These are phyloP conservation scores for Cranoglanis bouderius DNA, from an alignment of 2,113 vertebrate species.

Conservation along the genomic window DNA sequence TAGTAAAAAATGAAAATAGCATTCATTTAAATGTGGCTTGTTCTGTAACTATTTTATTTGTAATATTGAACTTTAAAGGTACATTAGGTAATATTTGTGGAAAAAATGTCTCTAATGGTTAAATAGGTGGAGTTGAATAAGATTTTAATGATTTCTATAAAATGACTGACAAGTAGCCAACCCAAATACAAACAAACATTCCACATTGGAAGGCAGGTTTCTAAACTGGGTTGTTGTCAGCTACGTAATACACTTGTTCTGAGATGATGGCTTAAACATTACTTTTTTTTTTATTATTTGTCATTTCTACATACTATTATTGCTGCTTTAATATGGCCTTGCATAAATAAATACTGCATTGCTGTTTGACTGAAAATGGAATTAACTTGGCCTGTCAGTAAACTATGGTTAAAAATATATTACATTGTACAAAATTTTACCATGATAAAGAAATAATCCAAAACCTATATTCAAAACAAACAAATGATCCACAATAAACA, in stretches of 20 bases:
- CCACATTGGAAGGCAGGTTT: not conserved
- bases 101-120: not conserved
- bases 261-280: not conserved
- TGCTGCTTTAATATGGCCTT: not conserved
- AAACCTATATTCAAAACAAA: not conserved
- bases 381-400: not conserved
- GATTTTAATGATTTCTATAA: not conserved
- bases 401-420: not conserved
- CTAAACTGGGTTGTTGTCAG: not conserved
- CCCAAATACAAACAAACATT: not conserved
- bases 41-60: not conserved
- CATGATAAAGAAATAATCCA: not conserved
- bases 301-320: no score
- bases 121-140: not conserved
- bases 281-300: not conserved
- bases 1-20: not conserved
- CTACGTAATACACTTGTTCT: not conserved
- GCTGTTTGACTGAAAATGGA: not conserved
- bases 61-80: not conserved
- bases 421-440: slow-evolving; percentile 11
- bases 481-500: not conserved
- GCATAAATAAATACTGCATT: not conserved
- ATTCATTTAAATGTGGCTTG: not conserved
- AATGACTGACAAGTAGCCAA: not conserved
- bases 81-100: not conserved